Evolutionary conservation across 2,113 vertebrate genomes (phyloP), one percentile per base, ranked within the genome.

Genomic region (Callipepla californica): DNA sequence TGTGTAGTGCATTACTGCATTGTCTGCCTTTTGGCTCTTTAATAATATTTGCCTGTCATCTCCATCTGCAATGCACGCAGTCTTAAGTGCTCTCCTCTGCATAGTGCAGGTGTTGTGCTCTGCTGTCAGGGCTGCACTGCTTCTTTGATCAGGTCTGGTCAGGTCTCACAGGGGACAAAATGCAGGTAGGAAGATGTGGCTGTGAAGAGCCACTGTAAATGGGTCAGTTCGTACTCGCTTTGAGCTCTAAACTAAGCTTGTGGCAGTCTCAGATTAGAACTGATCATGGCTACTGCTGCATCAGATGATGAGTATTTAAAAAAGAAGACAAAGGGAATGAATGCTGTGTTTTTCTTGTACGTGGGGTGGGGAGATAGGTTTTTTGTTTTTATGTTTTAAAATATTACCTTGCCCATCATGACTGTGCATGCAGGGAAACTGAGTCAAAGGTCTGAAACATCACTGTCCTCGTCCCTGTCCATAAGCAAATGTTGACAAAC

Each of bases 21-120:
- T 42, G 38, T 92, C 28, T 89, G 51, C 59, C 69, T 93, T 90
- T 89, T 94, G 80, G 19, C 69, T 93, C 80, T 73, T 47, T 68
- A 80, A 36, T 65, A 70, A 22, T 67, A 55, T 85, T 90, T 87
- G 42, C 58, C 55, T 45, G 87, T 88, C 69, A 34, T 77, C 76
- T 91, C 82, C 32, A 32, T 70, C 76, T 95, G 85, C 72, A 90
- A 50, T 38, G 67, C 73, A 77, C 42, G 50, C 72, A 85, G 59
- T 67, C 63, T 42, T 32, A n/a, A 2, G 9, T 59, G 63, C 7
- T 78, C 55, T 78, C 26, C 6, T 77, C 17, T 22, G 48, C 51
- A 55, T 15, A 53, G 55, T n/a, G 13, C 57, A 80, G 72, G 53
- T 32, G 30, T 30, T 51, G 53, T 58, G 7, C 70, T 76, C 48